A percentile compares a stretch with the other conserved stretches of the same genome.
These are phyloP conservation scores for Eutolmus rufibarbis DNA, from an alignment of 2,888 invertebrate genomes.

Conservation along the genomic window DNA sequence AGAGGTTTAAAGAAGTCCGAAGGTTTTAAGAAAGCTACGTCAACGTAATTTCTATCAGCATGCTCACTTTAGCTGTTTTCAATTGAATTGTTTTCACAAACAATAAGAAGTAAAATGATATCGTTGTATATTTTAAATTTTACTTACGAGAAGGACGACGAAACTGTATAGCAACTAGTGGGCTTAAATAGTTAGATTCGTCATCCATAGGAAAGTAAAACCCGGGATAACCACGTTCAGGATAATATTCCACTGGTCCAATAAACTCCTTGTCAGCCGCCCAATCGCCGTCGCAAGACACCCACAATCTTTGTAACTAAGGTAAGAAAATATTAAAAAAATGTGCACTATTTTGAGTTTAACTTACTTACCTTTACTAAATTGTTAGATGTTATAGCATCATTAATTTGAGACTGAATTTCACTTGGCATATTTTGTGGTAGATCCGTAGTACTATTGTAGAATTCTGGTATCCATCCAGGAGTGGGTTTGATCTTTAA, in stretches of 20 bases:
- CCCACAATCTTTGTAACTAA: slow-evolving; percentile 84
- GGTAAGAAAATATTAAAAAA: slow-evolving; percentile 50
- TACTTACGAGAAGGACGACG: slow-evolving; percentile 81
- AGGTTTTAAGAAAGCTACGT: neutral
- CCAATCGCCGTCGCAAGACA: slow-evolving; percentile 93
- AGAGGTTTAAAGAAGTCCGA: neutral
- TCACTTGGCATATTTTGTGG: slow-evolving; percentile 76
- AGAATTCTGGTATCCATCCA: slow-evolving; percentile 86
- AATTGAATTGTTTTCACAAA: no score
- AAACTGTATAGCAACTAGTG: slow-evolving; percentile 86
- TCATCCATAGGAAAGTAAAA: slow-evolving; percentile 88
- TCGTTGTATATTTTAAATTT: neutral
- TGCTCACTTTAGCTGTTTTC: no score
- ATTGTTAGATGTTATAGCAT: neutral
- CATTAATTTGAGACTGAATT: neutral
- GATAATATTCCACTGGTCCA: slow-evolving; percentile 82
- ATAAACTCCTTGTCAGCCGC: slow-evolving; percentile 91
- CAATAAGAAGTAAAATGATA: no score
- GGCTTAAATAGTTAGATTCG: slow-evolving; percentile 88
- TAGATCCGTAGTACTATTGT: slow-evolving; percentile 73
- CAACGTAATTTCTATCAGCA: neutral
- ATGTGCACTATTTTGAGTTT: neutral
- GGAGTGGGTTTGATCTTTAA: slow-evolving; percentile 95
- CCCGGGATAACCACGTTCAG: slow-evolving; percentile 83
- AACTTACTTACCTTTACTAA: neutral